These are phyloP conservation scores for Bruchidius siliquastri DNA, from an alignment of 2,888 invertebrate genomes.

Conservation along the genomic window DNA sequence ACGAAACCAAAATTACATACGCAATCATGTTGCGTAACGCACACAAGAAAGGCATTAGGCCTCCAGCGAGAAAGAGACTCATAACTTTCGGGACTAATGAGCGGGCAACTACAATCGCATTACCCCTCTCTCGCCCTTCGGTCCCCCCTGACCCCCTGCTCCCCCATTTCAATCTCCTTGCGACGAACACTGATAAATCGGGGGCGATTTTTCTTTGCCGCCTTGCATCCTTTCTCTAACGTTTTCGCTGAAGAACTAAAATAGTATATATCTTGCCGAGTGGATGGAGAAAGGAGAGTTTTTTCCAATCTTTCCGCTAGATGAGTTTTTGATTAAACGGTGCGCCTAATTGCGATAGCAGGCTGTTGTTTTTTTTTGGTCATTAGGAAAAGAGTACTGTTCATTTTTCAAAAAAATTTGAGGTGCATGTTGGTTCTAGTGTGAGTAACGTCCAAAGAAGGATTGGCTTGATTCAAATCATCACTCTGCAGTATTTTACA, in stretches of 20 bases:
- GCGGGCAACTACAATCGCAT: constrained; percentile 46
- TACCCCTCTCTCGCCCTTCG: constrained; percentile 27
- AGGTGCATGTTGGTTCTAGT: no score
- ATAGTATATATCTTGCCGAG: constrained; percentile 22
- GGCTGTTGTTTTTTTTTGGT: constrained; percentile 3
- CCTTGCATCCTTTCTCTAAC: constrained; percentile 42
- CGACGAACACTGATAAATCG: constrained; percentile 51
- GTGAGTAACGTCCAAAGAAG: no score
- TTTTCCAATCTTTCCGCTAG: constrained; percentile 31
- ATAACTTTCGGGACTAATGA: constrained; percentile 37
- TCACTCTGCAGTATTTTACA: no score
- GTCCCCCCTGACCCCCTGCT: constrained; percentile 34
- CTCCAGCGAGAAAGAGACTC: constrained; percentile 5
- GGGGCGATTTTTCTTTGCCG: constrained; percentile 53
- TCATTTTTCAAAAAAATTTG: no score
- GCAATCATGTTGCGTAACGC: neutral
- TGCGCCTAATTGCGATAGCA: constrained; percentile 33
- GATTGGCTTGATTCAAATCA: no score
- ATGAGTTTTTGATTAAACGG: constrained; percentile 39
- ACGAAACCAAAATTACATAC: neutral
- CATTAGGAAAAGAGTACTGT: no score
- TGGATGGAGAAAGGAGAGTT: constrained; percentile 4
- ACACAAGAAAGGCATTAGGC: neutral
- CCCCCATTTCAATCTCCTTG: constrained; percentile 47
- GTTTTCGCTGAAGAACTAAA: constrained; percentile 36